phyloP scores from a whole-genome alignment of 2,797 vertebrate genomes.

The Takifugu ocellatus region DNA sequence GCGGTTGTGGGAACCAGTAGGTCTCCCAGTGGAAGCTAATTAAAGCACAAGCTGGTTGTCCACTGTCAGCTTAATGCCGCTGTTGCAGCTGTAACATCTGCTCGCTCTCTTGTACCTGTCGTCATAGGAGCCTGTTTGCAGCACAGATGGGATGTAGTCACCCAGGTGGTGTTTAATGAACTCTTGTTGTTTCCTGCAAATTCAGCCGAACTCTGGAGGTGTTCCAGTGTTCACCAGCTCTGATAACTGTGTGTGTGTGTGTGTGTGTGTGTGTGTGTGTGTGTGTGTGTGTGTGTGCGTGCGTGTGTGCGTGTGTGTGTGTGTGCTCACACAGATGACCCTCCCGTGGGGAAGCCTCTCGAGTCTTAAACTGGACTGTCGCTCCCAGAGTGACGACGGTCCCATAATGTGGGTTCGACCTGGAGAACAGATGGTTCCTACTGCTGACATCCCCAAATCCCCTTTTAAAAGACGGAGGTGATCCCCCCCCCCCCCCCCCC shows the following conservation, averaged over 20 bases:
- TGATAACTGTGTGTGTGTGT: not conserved
- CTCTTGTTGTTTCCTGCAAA: too few species aligned
- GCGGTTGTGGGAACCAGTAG: too few species aligned
- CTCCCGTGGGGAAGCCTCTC: conserved; percentile 95
- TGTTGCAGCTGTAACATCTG: too few species aligned
- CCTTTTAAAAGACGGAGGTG: conserved; percentile 96
- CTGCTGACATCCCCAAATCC: conserved; percentile 97
- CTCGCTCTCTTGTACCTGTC: too few species aligned
- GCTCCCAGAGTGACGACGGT: conserved; percentile 95
- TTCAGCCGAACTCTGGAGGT: too few species aligned
- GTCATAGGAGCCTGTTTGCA: too few species aligned
- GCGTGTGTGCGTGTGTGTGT: conserved; percentile 5
- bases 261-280: conserved; percentile 5
- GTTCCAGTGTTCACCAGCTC: too few species aligned
- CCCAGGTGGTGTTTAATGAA: too few species aligned
- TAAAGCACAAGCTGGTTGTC: not conserved
- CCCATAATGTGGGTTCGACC: conserved; percentile 99
- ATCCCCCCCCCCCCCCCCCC: conserved; percentile 34
- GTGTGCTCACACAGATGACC: conserved; percentile 82
- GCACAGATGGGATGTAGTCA: too few species aligned
- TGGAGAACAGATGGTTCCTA: conserved; percentile 98
- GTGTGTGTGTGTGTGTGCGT: conserved; percentile 7
- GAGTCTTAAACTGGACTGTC: conserved; percentile 90
- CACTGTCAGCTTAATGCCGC: not conserved
- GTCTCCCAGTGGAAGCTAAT: conserved; percentile 9